Evolutionary conservation across 92 coral and sea anemone species (phyloP).

Genomic region (Phenganax stokvisi): DNA sequence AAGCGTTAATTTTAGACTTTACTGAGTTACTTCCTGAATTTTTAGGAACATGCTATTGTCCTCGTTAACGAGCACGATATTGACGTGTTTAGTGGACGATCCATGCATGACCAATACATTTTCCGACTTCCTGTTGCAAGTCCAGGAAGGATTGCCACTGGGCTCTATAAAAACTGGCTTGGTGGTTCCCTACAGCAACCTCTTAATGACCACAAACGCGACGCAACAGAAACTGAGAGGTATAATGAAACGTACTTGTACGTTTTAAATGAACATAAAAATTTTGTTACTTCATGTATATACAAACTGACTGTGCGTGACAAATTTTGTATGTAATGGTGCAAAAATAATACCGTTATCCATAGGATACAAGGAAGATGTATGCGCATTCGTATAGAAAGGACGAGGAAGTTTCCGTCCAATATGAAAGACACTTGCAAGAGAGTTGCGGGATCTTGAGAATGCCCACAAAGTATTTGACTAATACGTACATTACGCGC

Average conservation of each 20-base stretch:
- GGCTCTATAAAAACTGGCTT: constrained; percentile 7
- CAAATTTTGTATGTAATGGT: no score
- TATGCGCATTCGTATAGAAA: not conserved
- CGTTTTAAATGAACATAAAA: not conserved
- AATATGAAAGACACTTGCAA: not conserved
- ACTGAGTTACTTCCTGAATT: not conserved
- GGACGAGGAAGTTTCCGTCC: not conserved
- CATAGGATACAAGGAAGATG: not conserved
- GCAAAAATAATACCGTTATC: not conserved
- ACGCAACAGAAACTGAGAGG: not conserved
- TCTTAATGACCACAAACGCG: not conserved
- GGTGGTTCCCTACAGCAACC: not conserved
- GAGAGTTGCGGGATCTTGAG: not conserved
- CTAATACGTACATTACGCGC: no score
- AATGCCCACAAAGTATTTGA: not conserved
- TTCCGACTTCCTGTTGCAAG: not conserved
- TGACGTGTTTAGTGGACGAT: constrained; percentile 7
- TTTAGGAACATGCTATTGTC: constrained; percentile 14
- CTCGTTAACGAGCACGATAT: not conserved
- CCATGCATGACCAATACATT: not conserved
- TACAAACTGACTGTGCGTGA: not conserved
- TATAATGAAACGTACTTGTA: not conserved
- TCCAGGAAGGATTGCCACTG: constrained; percentile 1
- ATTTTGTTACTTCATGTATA: not conserved
- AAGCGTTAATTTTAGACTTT: no score